Evolutionary conservation across 2,797 vertebrate genomes (phyloP), one percentile per base, ranked within the genome.

Genomic region (Erethizon dorsatum): DNA sequence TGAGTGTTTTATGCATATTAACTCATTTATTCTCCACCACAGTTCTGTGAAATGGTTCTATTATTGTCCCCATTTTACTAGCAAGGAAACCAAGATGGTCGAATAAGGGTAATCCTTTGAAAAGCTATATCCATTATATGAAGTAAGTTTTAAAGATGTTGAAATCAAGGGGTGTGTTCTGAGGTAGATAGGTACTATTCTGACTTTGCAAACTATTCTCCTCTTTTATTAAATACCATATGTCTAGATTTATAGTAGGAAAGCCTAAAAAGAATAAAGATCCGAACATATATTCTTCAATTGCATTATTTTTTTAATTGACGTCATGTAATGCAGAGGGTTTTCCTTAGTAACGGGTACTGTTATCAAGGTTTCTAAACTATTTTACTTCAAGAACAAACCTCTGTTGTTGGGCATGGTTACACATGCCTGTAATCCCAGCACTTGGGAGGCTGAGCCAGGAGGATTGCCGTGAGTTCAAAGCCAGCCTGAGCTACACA

Each of bases 131-230:
- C 95, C 84, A 65, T 80, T 59, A 78, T 20, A 80, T 56, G 54
- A 89, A n/a, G 45, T 93, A 56, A 98, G 88, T 97, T 98, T 97
- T 93, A 97, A 92, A 83, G 61, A 95, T 96, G 94, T 97, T 96
- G 95, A 97, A 98, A 98, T 98, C 89, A 95, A 98, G 94, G 94
- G 95, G 94, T 92, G 0, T 98, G 97, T 97, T 97, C 94, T 96
- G 79, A 94, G 56, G 10, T 86, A 93, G 96, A 98, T 86, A 88
- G 87, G 98, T 97, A 97, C 98, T 97, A 97, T 98, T 97, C 96
- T 97, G 45, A 97, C 98, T 98, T 94, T 83, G 98, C 92, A 98
- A 98, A 98, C 92, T 95, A 93, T 97, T 97, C 92, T 94, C 97
- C 97, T 96, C 97, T 78, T 96, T 97, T 95, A 96, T 98, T 97